A percentile compares a stretch with the other conserved stretches of the same genome.
These are phyloP conservation scores for Papilio helenus DNA, from an alignment of 1,140 invertebrate species.

Conservation along the genomic window DNA sequence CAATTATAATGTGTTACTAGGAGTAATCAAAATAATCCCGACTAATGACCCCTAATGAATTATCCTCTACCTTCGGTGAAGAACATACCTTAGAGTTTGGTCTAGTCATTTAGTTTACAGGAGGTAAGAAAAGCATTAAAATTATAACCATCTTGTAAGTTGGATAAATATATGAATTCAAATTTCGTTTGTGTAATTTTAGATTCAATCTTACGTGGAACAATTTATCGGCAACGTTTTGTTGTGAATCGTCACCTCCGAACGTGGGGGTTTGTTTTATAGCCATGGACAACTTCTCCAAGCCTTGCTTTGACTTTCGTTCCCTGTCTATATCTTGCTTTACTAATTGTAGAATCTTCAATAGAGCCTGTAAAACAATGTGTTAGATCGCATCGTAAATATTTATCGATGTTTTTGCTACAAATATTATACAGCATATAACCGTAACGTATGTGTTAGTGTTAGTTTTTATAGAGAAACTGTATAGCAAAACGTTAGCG, in stretches of 20 bases:
- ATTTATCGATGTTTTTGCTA: neutral
- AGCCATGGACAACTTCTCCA: constrained; percentile 95
- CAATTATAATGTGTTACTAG: too few species aligned
- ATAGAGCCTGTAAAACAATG: constrained; percentile 84
- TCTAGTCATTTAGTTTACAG: too few species aligned
- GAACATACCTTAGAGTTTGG: neutral
- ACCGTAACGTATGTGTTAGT: neutral
- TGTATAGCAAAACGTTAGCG: too few species aligned
- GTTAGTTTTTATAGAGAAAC: neutral
- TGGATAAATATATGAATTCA: neutral
- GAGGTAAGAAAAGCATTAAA: too few species aligned
- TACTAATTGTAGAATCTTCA: constrained; percentile 92
- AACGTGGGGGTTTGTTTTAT: constrained; percentile 95
- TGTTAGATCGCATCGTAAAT: constrained; percentile 18
- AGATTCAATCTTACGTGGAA: constrained; percentile 88
- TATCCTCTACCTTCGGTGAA: neutral
- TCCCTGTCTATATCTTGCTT: constrained; percentile 94
- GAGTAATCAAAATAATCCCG: too few species aligned
- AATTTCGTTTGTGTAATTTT: neutral
- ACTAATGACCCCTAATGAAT: too few species aligned
- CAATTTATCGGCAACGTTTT: constrained; percentile 95
- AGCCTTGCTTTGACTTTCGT: constrained; percentile 91
- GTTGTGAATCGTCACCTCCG: constrained; percentile 94
- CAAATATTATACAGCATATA: neutral
- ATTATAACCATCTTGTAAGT: neutral